A percentile compares a stretch with the other conserved stretches of the same genome.
Conservation (phyloP, 2,113 vertebrate genomes). For the Spilogale gracilis region DNA sequence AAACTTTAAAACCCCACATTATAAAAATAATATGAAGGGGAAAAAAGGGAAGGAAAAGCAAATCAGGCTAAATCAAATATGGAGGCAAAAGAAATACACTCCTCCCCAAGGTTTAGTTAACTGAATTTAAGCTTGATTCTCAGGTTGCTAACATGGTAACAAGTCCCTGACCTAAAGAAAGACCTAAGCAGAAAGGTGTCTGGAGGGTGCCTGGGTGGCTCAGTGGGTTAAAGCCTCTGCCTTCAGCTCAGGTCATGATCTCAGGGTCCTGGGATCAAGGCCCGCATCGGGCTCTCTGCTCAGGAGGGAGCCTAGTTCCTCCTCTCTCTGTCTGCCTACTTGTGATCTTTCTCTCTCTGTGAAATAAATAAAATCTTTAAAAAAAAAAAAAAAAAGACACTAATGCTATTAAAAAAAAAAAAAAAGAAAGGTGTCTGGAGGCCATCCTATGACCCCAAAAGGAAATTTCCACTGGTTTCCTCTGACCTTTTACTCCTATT, state of each 20-base stretch:
- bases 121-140: constrained; percentile 32
- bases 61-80: neutral
- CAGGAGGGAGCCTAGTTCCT: too few relatives aligned
- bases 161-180: neutral
- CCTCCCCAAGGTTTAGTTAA: neutral
- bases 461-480: neutral
- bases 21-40: neutral
- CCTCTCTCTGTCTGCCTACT: too few relatives aligned
- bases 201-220: too few relatives aligned
- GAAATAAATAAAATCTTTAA: too few relatives aligned
- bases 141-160: neutral
- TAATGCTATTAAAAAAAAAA: too few relatives aligned
- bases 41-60: neutral
- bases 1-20: neutral
- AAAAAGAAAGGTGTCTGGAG: neutral
- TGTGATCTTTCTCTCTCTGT: too few relatives aligned
- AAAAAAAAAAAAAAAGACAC: too few relatives aligned
- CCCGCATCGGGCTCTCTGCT: too few relatives aligned
- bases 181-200: neutral
- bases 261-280: too few relatives aligned
- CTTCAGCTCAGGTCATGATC: too few relatives aligned
- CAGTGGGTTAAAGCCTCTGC: too few relatives aligned
- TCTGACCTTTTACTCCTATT: neutral
- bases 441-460: neutral
- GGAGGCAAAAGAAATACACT: neutral